Evolutionary conservation across 2,888 invertebrate genomes (phyloP).

Genomic region (Thymelicus acteon): DNA sequence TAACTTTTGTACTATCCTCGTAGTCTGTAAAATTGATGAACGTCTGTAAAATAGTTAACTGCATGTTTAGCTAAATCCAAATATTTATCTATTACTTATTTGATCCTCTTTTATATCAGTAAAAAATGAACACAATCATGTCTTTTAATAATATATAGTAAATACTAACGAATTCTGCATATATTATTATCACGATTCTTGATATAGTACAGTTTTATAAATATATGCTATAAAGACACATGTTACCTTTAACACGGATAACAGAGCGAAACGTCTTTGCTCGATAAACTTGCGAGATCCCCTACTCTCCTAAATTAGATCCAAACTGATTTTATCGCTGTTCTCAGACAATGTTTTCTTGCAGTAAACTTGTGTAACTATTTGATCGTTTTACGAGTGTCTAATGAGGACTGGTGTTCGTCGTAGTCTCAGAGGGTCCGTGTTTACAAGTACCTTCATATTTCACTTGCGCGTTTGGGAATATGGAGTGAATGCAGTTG

Average conservation of each 20-base stretch:
- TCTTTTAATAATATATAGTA: no score
- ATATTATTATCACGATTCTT: no score
- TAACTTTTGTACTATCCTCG: no score
- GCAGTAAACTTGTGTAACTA: conserved; percentile 52
- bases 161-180: no score
- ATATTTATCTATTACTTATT: no score
- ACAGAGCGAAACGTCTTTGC: conserved; percentile 27
- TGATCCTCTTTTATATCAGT: no score
- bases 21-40: no score
- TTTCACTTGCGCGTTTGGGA: conserved; percentile 54
- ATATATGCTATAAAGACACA: background rate
- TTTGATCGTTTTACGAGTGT: conserved; percentile 70
- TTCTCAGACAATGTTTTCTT: conserved; percentile 47
- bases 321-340: conserved; percentile 41
- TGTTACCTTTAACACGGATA: conserved; percentile 25
- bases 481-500: background rate
- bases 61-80: no score
- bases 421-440: conserved; percentile 64
- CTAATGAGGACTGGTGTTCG: conserved; percentile 66
- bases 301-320: conserved; percentile 38
- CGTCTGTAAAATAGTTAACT: no score
- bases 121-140: no score
- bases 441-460: conserved; percentile 69
- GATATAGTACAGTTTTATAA: no score
- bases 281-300: conserved; percentile 34